phyloP scores from a whole-genome alignment of 2,797 vertebrate species.

The Pterois miles region DNA sequence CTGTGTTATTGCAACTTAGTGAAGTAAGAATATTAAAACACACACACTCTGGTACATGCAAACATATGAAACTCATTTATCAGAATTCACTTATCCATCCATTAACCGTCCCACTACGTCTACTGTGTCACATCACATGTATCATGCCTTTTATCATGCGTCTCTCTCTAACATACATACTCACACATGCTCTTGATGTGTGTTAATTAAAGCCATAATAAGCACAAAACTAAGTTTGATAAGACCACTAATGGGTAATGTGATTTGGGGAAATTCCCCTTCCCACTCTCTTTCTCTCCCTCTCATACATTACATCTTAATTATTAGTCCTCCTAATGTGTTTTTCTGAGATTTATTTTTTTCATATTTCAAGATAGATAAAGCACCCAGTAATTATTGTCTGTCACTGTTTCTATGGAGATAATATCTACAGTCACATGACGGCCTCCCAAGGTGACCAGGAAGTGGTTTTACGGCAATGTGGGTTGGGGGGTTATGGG shows the following conservation, averaged over 20 bases:
- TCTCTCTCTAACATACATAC: conserved; percentile 19
- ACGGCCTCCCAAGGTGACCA: conserved; percentile 82
- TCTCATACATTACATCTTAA: conserved; percentile 73
- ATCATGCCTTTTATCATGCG: conserved; percentile 37
- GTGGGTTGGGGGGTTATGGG: conserved; percentile 45
- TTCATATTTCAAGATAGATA: conserved; percentile 57
- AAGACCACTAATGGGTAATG: conserved; percentile 74
- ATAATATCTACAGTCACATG: conserved; percentile 67
- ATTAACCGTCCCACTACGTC: conserved; percentile 51
- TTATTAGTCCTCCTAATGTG: conserved; percentile 70
- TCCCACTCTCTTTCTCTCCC: conserved; percentile 13
- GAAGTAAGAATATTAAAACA: conserved; percentile 53
- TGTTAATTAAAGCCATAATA: conserved; percentile 70
- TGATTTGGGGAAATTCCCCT: conserved; percentile 65
- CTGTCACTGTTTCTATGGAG: conserved; percentile 60
- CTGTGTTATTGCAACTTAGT: conserved; percentile 52
- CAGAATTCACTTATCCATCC: conserved; percentile 66
- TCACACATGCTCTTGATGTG: conserved; percentile 15
- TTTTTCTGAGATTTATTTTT: conserved; percentile 62
- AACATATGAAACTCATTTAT: conserved; percentile 62
- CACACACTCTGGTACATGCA: not conserved
- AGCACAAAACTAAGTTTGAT: conserved; percentile 67
- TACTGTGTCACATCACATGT: conserved; percentile 50
- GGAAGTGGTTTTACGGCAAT: conserved; percentile 70
- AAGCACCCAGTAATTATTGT: conserved; percentile 66